Evolutionary conservation across 2,888 invertebrate species (phyloP).

Genomic region (Sinohyriopsis cumingii): DNA sequence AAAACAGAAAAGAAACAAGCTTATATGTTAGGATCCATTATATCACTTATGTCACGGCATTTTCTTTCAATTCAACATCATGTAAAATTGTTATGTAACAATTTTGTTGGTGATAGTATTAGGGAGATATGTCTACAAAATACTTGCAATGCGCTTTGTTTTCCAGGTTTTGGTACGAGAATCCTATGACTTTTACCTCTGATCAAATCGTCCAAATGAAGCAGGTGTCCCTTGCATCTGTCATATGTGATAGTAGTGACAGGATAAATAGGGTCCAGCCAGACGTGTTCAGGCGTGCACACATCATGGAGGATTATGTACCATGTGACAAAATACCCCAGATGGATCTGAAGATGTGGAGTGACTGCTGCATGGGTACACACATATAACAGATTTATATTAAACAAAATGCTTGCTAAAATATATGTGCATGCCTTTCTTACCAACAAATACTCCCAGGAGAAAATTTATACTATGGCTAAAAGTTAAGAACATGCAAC

Average conservation of each 20-base stretch:
- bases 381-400: background rate
- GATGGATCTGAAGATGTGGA: conserved; percentile 69
- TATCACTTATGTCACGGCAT: too few relatives aligned
- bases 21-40: too few relatives aligned
- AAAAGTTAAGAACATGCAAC: too few relatives aligned
- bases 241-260: conserved; percentile 95
- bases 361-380: conserved; percentile 70
- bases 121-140: too few relatives aligned
- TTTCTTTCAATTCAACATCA: too few relatives aligned
- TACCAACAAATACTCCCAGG: too few relatives aligned
- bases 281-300: conserved; percentile 79
- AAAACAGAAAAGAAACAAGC: too few relatives aligned
- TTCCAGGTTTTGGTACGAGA: conserved; percentile 93
- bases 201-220: conserved; percentile 91
- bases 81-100: too few relatives aligned
- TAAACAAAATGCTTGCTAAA: background rate
- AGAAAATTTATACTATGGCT: too few relatives aligned
- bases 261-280: conserved; percentile 84
- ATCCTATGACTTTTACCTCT: conserved; percentile 85
- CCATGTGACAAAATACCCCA: conserved; percentile 63
- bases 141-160: too few relatives aligned
- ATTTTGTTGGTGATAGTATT: too few relatives aligned
- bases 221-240: conserved; percentile 84
- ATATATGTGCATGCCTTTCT: too few relatives aligned
- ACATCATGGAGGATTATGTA: conserved; percentile 56